These are phyloP conservation scores for Hetaerina americana DNA, from an alignment of 1,140 invertebrate species.

Conservation along the genomic window DNA sequence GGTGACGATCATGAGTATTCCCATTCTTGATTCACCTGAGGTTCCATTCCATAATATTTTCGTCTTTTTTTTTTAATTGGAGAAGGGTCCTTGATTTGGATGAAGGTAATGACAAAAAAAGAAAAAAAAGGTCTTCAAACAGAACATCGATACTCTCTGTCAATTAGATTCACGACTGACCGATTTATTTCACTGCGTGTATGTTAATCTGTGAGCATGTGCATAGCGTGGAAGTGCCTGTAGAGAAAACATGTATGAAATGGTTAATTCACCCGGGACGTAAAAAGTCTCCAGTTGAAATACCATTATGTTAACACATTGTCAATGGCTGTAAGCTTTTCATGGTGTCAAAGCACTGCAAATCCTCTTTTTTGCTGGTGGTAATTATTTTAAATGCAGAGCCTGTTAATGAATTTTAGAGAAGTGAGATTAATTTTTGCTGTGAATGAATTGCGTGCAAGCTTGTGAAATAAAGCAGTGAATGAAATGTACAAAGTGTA, in stretches of 20 bases:
- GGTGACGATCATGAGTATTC: too few relatives aligned
- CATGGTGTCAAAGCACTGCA: not conserved
- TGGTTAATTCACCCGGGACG: not conserved
- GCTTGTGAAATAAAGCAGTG: not conserved
- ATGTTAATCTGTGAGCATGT: not conserved
- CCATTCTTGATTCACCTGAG: not conserved
- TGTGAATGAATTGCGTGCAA: not conserved
- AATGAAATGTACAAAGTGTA: not conserved
- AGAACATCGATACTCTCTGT: not conserved
- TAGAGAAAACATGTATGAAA: not conserved
- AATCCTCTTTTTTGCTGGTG: not conserved
- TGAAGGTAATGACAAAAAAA: not conserved
- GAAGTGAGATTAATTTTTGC: not conserved
- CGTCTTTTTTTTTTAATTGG: not conserved
- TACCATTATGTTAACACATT: not conserved
- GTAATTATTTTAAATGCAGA: not conserved
- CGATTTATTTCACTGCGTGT: not conserved
- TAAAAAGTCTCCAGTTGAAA: not conserved
- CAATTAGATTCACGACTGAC: not conserved
- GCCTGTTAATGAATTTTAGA: not conserved
- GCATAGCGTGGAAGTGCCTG: not conserved
- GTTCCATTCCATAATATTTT: not conserved
- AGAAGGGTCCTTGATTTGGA: not conserved
- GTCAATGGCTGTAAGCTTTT: not conserved
- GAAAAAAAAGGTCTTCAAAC: not conserved